Evolutionary conservation across 2,113 vertebrate species (phyloP), one percentile per base, ranked within the genome.

Genomic region (Charina bottae): DNA sequence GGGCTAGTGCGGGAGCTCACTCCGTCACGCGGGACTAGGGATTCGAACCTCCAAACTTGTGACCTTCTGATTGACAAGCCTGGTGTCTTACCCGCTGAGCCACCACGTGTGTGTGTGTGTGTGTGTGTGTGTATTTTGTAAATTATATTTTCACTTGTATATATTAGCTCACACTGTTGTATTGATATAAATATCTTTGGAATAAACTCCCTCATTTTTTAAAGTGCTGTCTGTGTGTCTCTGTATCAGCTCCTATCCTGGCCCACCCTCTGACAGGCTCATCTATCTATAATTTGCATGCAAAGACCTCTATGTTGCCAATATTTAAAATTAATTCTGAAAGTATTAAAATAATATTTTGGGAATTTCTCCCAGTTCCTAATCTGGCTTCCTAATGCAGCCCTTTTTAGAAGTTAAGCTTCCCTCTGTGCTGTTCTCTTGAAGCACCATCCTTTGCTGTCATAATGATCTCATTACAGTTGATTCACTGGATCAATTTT

Each of bases 401-500:
- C 42, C 33, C 28, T 60, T 88, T 88, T 72, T 12, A 83, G 17
- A 83, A 33, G 17, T 58, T 62, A 64, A 92, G 58, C 88, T 64
- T 91, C 56, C 54, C 56, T 62, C 49, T 54, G n/a, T 84, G 17
- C 72, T 62, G 23, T 3, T 2, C 87, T 55, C 46, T 83, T 10
- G 55, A 92, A 54, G 68, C 33, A 17, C 59, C 28, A 88, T 84
- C 46, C 78, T 89, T 89, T 92, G 28, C 56, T 92, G 56, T 85
- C 87, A 53, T 84, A 92, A 92, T 15, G 23, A 55, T 58, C 91
- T 89, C 87, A 85, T 92, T 89, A 62, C 6, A 64, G 87, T 84
- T 89, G 91, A 92, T 92, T 92, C 72, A 92, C 46, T 53, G 72
- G 87, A 64, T 24, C 21, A 53, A 78, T 60, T 46, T 78, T 78